A percentile compares a stretch with the other conserved stretches of the same genome.
phyloP scores from a whole-genome alignment of 2,888 invertebrate genomes.

The Pachycephus smyrnensis region DNA sequence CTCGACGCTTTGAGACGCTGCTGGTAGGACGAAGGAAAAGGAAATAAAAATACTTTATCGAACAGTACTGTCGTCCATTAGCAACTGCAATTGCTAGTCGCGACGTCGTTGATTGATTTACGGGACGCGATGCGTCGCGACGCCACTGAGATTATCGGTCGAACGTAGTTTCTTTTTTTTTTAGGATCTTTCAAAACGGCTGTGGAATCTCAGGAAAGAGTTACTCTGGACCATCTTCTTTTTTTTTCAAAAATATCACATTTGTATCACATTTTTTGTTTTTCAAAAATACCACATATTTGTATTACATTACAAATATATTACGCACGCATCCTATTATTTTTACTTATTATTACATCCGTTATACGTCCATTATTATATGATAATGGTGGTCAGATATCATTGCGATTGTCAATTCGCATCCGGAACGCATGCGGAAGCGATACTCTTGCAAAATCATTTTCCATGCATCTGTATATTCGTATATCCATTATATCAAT shows the following conservation, averaged over 20 bases:
- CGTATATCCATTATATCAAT: not conserved
- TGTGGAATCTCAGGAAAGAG: not conserved
- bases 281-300: not conserved
- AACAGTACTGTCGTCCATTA: constrained; percentile 19
- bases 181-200: not conserved
- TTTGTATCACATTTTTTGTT: no score
- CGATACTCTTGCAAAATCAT: constrained; percentile 47
- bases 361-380: not conserved
- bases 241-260: not conserved
- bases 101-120: constrained; percentile 35
- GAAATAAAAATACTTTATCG: constrained; percentile 2
- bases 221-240: no score
- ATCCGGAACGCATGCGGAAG: not conserved
- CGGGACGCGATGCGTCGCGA: constrained; percentile 11
- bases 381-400: not conserved
- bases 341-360: not conserved
- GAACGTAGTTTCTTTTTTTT: not conserved
- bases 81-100: constrained; percentile 20
- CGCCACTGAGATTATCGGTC: constrained; percentile 3
- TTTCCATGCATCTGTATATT: constrained; percentile 23
- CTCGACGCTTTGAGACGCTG: not conserved
- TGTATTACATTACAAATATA: not conserved
- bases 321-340: not conserved
- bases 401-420: not conserved
- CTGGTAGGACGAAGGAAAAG: not conserved